phyloP scores from a whole-genome alignment of 2,888 invertebrate species.

The Lochmaea capreae region DNA sequence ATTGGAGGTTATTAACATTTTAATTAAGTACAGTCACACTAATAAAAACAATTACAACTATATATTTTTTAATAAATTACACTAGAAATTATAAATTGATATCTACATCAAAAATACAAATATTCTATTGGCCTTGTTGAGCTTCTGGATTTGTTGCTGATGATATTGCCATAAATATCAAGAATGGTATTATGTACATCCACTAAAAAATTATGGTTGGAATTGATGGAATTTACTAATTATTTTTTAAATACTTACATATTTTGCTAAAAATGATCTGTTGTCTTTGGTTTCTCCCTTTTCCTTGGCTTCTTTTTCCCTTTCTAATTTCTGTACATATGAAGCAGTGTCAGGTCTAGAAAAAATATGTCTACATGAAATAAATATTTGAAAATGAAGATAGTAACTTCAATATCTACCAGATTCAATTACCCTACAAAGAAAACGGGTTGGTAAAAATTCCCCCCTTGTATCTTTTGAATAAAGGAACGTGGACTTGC shows the following conservation, averaged over 20 bases:
- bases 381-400: conserved; percentile 19
- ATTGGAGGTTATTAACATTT: background rate
- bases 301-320: conserved; percentile 90
- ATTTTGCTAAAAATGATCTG: conserved; percentile 96
- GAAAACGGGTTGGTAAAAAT: too few species aligned
- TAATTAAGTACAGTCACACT: background rate
- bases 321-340: conserved; percentile 92
- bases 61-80: background rate
- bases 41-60: background rate
- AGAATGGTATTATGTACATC: conserved; percentile 98
- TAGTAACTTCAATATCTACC: background rate
- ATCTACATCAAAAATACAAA: background rate
- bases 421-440: background rate
- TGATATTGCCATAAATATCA: conserved; percentile 90
- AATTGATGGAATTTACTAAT: conserved; percentile 26
- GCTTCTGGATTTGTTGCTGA: conserved; percentile 86
- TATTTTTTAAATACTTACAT: conserved; percentile 75
- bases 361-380: conserved; percentile 24
- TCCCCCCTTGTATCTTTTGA: too few species aligned
- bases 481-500: too few species aligned
- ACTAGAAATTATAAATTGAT: conserved; percentile 1
- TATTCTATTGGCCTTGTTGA: conserved; percentile 43
- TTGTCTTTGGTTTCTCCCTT: conserved; percentile 93
- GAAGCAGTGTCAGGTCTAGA: conserved; percentile 92
- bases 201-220: conserved; percentile 76